phyloP scores from a whole-genome alignment of 35 echinoderm and acorn worm genomes.

The Heliocidaris erythrogramma region DNA sequence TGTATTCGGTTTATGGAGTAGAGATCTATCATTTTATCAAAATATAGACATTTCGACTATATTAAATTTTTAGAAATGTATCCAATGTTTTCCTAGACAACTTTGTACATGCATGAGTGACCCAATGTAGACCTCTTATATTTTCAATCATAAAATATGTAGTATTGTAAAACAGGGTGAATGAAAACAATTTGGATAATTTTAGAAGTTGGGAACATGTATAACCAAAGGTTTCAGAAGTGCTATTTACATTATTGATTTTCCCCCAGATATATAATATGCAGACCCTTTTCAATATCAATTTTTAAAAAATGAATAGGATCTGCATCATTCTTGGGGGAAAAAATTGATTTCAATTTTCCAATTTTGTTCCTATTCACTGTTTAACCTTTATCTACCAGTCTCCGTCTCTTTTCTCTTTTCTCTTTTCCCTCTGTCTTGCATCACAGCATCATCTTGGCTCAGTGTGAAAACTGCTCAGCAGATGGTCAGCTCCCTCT shows the following conservation, averaged over 20 bases:
- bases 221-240: background rate
- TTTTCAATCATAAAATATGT: no score
- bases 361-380: background rate
- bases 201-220: no score
- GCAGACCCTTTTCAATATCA: background rate
- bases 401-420: background rate
- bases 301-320: background rate
- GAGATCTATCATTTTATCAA: no score
- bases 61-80: no score
- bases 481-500: slow-evolving; percentile 18
- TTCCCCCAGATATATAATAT: background rate
- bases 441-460: slow-evolving; percentile 62
- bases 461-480: slow-evolving; percentile 1
- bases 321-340: background rate
- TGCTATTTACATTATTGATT: background rate
- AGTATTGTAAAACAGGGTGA: no score
- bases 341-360: background rate
- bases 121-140: no score
- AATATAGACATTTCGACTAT: no score
- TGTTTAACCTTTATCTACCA: background rate
- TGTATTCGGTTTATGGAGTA: no score
- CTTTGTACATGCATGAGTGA: no score
- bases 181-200: no score
- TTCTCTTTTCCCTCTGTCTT: slow-evolving; percentile 17
- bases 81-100: no score